Evolutionary conservation across 2,888 invertebrate genomes (phyloP).

Genomic region (Acheta domesticus): DNA sequence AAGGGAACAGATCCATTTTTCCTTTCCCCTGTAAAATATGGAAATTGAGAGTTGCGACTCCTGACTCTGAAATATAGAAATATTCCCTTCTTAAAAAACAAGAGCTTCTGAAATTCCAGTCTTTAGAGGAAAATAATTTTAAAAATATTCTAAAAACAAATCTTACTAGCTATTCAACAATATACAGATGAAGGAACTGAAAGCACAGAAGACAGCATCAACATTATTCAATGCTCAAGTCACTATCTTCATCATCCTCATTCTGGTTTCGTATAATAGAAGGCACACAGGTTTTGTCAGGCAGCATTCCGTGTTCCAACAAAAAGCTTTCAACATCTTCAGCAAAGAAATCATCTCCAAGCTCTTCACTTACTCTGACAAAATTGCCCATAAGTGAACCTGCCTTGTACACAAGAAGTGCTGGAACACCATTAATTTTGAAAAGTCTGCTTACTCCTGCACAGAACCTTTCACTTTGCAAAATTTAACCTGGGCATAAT

Average conservation of each 20-base stretch:
- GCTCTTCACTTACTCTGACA: conserved; percentile 77
- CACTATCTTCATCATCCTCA: conserved; percentile 46
- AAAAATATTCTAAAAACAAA: too few species aligned
- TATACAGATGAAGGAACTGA: too few species aligned
- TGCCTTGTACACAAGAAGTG: conserved; percentile 84
- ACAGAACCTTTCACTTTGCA: conserved; percentile 77
- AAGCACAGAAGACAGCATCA: not conserved
- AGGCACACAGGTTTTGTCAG: conserved; percentile 63
- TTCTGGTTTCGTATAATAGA: conserved; percentile 47
- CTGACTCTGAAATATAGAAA: too few species aligned
- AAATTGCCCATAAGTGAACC: conserved; percentile 91
- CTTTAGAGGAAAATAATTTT: too few species aligned
- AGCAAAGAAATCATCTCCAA: conserved; percentile 86
- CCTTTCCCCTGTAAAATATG: too few species aligned
- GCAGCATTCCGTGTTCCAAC: conserved; percentile 77
- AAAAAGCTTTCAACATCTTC: conserved; percentile 88
- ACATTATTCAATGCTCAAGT: conserved; percentile 40
- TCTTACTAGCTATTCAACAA: too few species aligned
- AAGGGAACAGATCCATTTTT: too few species aligned
- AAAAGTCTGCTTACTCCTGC: conserved; percentile 86
- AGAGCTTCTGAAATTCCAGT: too few species aligned
- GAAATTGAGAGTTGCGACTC: too few species aligned
- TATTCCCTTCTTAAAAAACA: too few species aligned
- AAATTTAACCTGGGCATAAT: conserved; percentile 84
- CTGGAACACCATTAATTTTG: conserved; percentile 82